Percentiles rank a stretch among this genome's conserved stretches.
These are phyloP conservation scores for Zaprionus lachaisei DNA, from an alignment of 1,140 invertebrate genomes.

Conservation along the genomic window DNA sequence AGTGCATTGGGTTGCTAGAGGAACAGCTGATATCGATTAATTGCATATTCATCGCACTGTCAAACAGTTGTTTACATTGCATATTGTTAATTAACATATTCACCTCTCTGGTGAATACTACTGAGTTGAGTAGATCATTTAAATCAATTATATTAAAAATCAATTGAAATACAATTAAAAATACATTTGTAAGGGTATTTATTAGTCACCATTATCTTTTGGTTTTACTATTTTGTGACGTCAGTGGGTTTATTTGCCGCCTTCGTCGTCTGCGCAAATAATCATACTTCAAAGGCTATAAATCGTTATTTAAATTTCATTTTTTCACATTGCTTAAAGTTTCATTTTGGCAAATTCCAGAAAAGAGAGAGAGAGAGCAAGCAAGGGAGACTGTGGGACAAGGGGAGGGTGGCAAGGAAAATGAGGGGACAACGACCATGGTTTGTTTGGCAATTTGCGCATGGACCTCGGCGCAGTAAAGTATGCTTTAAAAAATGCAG, in stretches of 20 bases:
- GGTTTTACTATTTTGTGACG: slow-evolving; percentile 10
- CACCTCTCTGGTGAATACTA: neutral
- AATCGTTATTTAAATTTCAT: slow-evolving; percentile 83
- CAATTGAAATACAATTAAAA: neutral
- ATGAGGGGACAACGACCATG: neutral
- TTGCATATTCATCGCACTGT: neutral
- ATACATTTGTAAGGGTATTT: slow-evolving; percentile 13
- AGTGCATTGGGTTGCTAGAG: neutral
- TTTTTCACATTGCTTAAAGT: slow-evolving; percentile 76
- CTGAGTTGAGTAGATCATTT: neutral
- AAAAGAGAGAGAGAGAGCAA: neutral
- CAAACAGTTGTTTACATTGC: neutral
- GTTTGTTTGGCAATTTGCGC: slow-evolving; percentile 56
- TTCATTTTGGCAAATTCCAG: slow-evolving; percentile 68
- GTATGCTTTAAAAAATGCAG: slow-evolving; percentile 72
- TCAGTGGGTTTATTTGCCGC: slow-evolving; percentile 39
- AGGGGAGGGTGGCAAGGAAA: neutral
- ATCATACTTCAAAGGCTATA: slow-evolving; percentile 82
- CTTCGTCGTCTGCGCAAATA: slow-evolving; percentile 65
- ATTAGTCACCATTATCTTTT: neutral
- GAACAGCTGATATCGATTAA: neutral
- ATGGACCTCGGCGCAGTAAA: slow-evolving; percentile 42
- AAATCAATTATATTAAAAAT: too few relatives aligned
- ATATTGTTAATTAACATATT: neutral
- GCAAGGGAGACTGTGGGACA: neutral